phyloP scores from a whole-genome alignment of 1,140 invertebrate species.

The Cotesia glomerata region DNA sequence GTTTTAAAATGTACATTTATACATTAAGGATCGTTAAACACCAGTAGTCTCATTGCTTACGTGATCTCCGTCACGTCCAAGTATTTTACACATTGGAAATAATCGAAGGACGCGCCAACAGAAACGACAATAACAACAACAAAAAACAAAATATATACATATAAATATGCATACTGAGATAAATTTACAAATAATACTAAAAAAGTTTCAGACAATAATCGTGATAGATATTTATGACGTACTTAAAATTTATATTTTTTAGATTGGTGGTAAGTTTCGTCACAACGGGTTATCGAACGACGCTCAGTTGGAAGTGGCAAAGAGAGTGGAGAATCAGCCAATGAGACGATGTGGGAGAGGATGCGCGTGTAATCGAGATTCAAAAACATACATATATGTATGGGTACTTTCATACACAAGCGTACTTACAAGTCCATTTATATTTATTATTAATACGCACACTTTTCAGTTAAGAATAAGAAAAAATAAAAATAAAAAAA shows the following conservation, averaged over 20 bases:
- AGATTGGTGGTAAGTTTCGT: background rate
- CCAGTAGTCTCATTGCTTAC: background rate
- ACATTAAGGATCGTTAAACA: background rate
- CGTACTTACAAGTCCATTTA: too few relatives aligned
- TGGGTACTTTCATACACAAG: background rate
- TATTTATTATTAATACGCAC: too few relatives aligned
- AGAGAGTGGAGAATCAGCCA: slow-evolving; percentile 1
- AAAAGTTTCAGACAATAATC: too few relatives aligned
- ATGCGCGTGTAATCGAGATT: slow-evolving; percentile 3
- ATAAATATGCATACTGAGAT: background rate
- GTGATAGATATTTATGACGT: background rate
- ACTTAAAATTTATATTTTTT: background rate
- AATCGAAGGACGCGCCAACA: background rate
- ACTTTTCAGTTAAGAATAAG: too few relatives aligned
- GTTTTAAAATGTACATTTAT: background rate
- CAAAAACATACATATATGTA: background rate
- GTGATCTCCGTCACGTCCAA: slow-evolving; percentile 6
- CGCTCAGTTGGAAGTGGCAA: background rate
- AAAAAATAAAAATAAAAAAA: too few relatives aligned
- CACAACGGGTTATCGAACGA: slow-evolving; percentile 13
- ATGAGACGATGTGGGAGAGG: background rate
- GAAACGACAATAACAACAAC: background rate
- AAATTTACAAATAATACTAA: background rate
- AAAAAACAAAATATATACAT: background rate
- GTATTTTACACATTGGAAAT: background rate